phyloP scores from a whole-genome alignment of 2,888 invertebrate species.

The Hydrotaea cyrtoneurina region DNA sequence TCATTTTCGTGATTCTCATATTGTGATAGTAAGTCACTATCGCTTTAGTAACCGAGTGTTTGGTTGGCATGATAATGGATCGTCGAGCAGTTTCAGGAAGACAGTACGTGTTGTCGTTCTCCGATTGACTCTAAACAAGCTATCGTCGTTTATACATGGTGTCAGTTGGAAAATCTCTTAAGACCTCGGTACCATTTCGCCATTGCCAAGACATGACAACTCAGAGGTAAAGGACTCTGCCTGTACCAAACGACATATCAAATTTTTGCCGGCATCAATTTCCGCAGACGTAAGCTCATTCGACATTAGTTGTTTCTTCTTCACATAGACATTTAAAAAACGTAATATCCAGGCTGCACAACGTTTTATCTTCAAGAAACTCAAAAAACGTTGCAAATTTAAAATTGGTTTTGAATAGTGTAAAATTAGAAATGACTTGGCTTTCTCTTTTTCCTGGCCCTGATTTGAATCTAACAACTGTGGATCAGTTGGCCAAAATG shows the following conservation, averaged over 20 bases:
- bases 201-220: neutral
- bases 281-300: slow-evolving; percentile 49
- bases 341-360: slow-evolving; percentile 29
- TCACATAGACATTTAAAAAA: neutral
- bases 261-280: slow-evolving; percentile 40
- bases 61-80: no score
- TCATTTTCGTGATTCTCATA: slow-evolving; percentile 40
- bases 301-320: neutral
- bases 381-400: no score
- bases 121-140: no score
- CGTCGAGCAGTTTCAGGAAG: no score
- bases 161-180: no score
- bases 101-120: no score
- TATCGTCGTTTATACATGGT: no score
- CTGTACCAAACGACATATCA: slow-evolving; percentile 40
- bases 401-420: no score
- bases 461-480: slow-evolving; percentile 18
- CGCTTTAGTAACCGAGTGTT: no score
- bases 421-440: neutral
- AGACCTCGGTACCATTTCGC: no score
- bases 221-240: neutral
- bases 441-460: slow-evolving; percentile 28
- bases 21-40: slow-evolving; percentile 43
- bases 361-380: slow-evolving; percentile 13
- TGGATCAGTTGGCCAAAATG: slow-evolving; percentile 30